Conservation (phyloP, 1,140 invertebrate genomes). For the Eciton burchellii region DNA sequence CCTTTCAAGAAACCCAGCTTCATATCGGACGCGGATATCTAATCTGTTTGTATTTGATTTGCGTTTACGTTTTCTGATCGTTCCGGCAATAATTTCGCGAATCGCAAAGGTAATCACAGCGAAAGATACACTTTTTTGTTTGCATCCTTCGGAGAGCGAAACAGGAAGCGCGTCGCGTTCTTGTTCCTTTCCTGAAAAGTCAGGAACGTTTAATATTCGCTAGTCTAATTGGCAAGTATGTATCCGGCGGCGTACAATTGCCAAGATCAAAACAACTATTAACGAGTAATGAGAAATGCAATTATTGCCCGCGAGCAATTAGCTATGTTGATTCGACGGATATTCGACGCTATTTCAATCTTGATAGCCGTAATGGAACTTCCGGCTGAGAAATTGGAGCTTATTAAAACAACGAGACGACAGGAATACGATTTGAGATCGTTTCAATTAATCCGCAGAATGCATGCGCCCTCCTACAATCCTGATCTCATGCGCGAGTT, state of each 20-base stretch:
- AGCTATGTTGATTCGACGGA: conserved; percentile 51
- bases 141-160: not conserved
- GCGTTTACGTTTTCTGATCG: not conserved
- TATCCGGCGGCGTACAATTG: conserved; percentile 36
- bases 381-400: conserved; percentile 43
- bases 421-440: conserved; percentile 16
- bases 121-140: not conserved
- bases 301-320: conserved; percentile 37
- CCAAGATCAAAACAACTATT: conserved; percentile 40
- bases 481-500: not conserved
- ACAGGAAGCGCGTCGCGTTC: conserved; percentile 7
- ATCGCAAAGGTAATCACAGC: not conserved
- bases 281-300: conserved; percentile 57
- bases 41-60: not conserved
- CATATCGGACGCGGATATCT: not conserved
- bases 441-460: conserved; percentile 4
- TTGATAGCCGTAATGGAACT: conserved; percentile 42
- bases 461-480: not conserved
- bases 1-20: not conserved
- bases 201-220: conserved; percentile 45
- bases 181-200: conserved; percentile 19
- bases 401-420: conserved; percentile 38
- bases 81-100: not conserved
- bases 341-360: conserved; percentile 59
- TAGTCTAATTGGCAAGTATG: conserved; percentile 52